Evolutionary conservation across 2,888 invertebrate species (phyloP).

Genomic region (Rotaria magnacalcarata): DNA sequence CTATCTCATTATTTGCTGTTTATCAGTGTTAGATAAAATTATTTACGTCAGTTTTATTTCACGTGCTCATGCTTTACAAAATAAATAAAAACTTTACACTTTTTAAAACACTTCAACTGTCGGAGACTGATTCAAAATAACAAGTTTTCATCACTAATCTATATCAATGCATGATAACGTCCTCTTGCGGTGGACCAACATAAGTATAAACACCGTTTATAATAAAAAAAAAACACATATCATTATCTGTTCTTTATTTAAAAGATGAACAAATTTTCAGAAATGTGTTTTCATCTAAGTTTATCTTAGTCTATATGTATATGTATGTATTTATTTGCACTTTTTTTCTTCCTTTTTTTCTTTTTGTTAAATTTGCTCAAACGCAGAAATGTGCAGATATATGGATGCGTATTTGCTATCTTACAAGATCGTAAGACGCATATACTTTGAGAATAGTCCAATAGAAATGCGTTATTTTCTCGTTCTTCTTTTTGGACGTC

Average conservation of each 20-base stretch:
- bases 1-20: not conserved
- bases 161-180: not conserved
- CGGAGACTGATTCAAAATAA: not conserved
- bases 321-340: no score
- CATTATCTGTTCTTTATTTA: not conserved
- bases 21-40: not conserved
- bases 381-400: no score
- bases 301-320: not conserved
- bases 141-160: not conserved
- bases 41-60: not conserved
- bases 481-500: not conserved
- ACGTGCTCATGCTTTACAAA: no score
- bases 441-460: not conserved
- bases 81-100: no score
- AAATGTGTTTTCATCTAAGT: not conserved
- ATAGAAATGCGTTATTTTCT: not conserved
- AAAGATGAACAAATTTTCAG: not conserved
- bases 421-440: not conserved
- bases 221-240: no score
- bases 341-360: no score
- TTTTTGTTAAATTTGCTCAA: not conserved
- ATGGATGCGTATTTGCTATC: not conserved
- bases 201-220: no score
- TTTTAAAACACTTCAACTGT: not conserved
- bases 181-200: not conserved